Percentiles rank a stretch among this genome's conserved stretches.
phyloP scores from a whole-genome alignment of 2,797 vertebrate species.

The Psittacula derbiana region DNA sequence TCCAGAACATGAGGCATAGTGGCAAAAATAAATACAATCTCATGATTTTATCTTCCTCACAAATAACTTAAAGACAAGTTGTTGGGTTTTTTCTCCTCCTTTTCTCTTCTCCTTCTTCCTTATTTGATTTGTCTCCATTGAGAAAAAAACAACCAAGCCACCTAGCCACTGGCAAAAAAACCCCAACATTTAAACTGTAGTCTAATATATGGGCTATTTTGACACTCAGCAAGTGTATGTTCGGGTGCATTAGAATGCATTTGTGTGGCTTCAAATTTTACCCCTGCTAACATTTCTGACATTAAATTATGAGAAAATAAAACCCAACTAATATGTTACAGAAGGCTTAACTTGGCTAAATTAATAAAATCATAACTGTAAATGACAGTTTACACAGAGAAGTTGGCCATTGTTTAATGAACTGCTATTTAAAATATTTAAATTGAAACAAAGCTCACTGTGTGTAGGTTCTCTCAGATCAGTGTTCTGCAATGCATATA shows the following conservation, averaged over 20 bases:
- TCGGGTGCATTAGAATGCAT: neutral
- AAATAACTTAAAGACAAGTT: neutral
- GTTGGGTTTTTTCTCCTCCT: neutral
- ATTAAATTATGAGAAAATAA: neutral
- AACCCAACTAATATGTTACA: rapidly evolving
- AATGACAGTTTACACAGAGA: neutral
- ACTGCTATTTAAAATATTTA: neutral
- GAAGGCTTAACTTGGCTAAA: neutral
- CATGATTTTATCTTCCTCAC: neutral
- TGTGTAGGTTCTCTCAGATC: neutral
- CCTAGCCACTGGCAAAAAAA: neutral
- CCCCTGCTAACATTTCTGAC: neutral
- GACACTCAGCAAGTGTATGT: neutral
- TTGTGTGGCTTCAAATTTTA: neutral
- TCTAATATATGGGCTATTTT: neutral
- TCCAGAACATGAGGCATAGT: neutral
- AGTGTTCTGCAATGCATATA: neutral
- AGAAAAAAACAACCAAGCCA: neutral
- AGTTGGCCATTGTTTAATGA: neutral
- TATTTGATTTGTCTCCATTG: neutral
- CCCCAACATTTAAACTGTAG: neutral
- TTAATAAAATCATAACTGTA: neutral
- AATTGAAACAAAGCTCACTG: neutral
- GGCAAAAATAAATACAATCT: neutral
- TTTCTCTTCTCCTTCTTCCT: neutral